Evolutionary conservation across 2,113 vertebrate genomes (phyloP), one percentile per base, ranked within the genome.

Genomic region (Onychorhynchus coronatus): DNA sequence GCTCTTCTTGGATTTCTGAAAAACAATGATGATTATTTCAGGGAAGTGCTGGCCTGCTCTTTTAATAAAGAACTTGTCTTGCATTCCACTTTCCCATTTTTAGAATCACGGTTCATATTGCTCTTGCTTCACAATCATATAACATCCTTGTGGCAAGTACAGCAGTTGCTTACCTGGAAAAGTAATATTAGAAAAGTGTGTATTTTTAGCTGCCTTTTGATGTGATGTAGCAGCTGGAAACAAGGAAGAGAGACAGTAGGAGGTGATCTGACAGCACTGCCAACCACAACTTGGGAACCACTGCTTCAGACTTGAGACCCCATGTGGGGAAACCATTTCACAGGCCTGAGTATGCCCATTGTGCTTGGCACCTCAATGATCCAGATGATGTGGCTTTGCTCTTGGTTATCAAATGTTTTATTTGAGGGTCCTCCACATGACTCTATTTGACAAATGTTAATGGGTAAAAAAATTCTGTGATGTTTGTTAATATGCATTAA

Each of bases 201-300:
- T 97, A 97, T 97, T 97, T 97, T 97, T 97, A 97, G 97, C 95
- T 96, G 92, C 83, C 96, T 97, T 97, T 97, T 97, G 97, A 97
- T 97, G 89, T 94, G 91, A 95, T 94, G 85, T 81, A 95, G 96
- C 97, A 97, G 97, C 96, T 97, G 97, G 93, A 95, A 96, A 96
- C 86, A 81, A 95, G 95, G 77, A 92, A 85, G 59, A 67, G 79
- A 93, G 94, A 88, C 76, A 59, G 73, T 75, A 47, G 78, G 70
- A 85, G 92, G 88, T 94, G 94, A 93, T 95, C 91, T 74, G 85
- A 83, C 85, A 93, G 87, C 59, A 22, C 68, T 97, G 91, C 63
- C 79, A 87, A 9, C 46, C 47, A 37, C 58, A 50, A 4, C 52
- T 83, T 91, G 80, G 70, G 95, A 95, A 75, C 53, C 66, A 19